These are phyloP conservation scores for Entomobrya multifasciata DNA, from an alignment of 2,888 invertebrate species.

Conservation along the genomic window DNA sequence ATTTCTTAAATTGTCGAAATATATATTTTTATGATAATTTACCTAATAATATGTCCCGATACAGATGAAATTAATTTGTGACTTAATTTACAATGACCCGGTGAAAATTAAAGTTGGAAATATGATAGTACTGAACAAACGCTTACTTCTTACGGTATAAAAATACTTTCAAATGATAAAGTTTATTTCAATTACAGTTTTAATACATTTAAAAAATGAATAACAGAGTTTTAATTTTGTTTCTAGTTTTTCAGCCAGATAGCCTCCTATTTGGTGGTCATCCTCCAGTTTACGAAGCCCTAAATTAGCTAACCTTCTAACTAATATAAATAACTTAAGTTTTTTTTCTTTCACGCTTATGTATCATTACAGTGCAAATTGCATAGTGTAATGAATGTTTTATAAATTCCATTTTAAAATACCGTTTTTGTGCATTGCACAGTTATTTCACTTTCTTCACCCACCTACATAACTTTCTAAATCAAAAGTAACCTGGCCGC, in stretches of 20 bases:
- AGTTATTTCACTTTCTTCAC: too few relatives aligned
- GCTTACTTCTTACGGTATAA: constrained; percentile 32
- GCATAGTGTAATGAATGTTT: too few relatives aligned
- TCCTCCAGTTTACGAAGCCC: constrained; percentile 43
- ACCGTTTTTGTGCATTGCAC: too few relatives aligned
- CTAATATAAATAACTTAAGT: too few relatives aligned
- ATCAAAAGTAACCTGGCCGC: constrained; percentile 60
- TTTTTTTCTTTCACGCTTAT: too few relatives aligned
- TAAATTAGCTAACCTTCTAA: too few relatives aligned
- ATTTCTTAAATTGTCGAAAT: background rate
- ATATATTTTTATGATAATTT: background rate
- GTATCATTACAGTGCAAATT: too few relatives aligned
- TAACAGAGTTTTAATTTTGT: too few relatives aligned
- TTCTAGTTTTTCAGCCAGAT: constrained; percentile 34
- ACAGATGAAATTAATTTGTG: constrained; percentile 48
- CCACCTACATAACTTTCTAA: constrained; percentile 1
- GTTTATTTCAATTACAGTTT: too few relatives aligned
- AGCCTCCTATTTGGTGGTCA: constrained; percentile 44
- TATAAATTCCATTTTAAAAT: too few relatives aligned
- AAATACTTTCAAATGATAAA: too few relatives aligned
- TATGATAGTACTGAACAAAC: constrained; percentile 23
- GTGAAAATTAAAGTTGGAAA: constrained; percentile 27
- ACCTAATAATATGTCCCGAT: background rate
- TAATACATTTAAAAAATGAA: too few relatives aligned
- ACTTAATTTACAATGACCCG: constrained; percentile 36